Conservation (phyloP, 2,797 vertebrate species). For the Esox lucius region DNA sequence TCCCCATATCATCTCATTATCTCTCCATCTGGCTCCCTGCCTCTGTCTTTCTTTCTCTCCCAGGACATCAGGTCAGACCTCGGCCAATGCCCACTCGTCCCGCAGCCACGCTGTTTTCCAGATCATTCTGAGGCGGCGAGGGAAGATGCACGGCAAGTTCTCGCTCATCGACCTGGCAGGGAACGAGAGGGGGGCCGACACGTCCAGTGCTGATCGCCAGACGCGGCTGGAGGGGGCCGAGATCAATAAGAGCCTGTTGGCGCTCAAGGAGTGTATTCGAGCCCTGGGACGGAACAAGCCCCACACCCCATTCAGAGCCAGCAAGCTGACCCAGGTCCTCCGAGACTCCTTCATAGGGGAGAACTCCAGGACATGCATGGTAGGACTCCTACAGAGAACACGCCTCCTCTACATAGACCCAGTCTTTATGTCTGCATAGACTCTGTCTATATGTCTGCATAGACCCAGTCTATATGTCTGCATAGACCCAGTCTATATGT, state of each 20-base stretch:
- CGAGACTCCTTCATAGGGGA: slow-evolving; percentile 99
- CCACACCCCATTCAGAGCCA: slow-evolving; percentile 96
- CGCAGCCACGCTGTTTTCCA: slow-evolving; percentile 98
- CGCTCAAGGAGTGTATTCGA: slow-evolving; percentile 98
- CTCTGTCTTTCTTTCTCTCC: neutral
- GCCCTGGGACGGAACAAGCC: slow-evolving; percentile 96
- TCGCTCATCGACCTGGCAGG: slow-evolving; percentile 97
- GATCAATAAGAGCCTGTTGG: slow-evolving; percentile 98
- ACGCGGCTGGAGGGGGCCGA: slow-evolving; percentile 95
- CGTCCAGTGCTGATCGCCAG: slow-evolving; percentile 94
- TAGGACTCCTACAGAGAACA: slow-evolving; percentile 52
- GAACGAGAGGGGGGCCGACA: slow-evolving; percentile 96
- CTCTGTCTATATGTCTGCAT: too few species aligned
- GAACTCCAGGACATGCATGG: slow-evolving; percentile 98
- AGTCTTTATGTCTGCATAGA: too few species aligned
- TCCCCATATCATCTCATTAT: neutral
- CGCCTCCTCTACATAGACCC: neutral
- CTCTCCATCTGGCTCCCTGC: too few species aligned
- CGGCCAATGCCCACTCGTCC: slow-evolving; percentile 96
- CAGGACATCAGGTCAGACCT: slow-evolving; percentile 95
- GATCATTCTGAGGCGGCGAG: slow-evolving; percentile 92
- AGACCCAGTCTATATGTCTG: too few species aligned
- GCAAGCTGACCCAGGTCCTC: slow-evolving; percentile 97
- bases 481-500: too few species aligned
- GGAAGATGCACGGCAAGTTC: slow-evolving; percentile 97